Percentiles rank a stretch among this genome's conserved stretches.
Conservation (phyloP, 2,888 invertebrate species). For the Caenorhabditis zanzibari region DNA sequence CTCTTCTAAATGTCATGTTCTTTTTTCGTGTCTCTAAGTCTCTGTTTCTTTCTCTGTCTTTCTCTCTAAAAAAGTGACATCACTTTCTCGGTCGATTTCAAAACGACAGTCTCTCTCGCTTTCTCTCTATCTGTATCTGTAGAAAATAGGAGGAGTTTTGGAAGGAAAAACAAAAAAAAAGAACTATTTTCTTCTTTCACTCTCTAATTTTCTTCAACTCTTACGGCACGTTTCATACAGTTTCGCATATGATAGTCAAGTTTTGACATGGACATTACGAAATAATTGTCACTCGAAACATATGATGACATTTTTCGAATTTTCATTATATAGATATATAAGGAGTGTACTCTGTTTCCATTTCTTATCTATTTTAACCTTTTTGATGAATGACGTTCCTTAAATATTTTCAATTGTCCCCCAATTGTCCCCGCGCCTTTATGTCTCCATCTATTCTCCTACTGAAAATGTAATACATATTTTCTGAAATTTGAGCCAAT, state of each 20-base stretch:
- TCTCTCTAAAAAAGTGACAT: conserved; percentile 42
- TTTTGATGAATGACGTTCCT: conserved; percentile 21
- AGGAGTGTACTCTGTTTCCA: conserved; percentile 17
- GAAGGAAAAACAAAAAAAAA: conserved; percentile 15
- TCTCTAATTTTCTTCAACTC: conserved; percentile 33
- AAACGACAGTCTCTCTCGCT: conserved; percentile 32
- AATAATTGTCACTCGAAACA: conserved; percentile 26
- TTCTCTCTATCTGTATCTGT: conserved; percentile 1
- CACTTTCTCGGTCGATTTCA: conserved; percentile 56
- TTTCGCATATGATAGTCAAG: conserved; percentile 22
- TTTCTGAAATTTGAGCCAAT: conserved; percentile 26
- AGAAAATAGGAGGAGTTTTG: conserved; percentile 12
- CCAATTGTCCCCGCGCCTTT: neutral
- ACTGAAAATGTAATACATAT: no score
- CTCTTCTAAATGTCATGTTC: conserved; percentile 21
- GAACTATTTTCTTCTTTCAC: conserved; percentile 4
- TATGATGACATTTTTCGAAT: conserved; percentile 39
- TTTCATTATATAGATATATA: conserved; percentile 17
- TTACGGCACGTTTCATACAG: conserved; percentile 30
- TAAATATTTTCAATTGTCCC: conserved; percentile 12
- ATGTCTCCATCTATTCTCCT: neutral
- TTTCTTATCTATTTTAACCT: conserved; percentile 10
- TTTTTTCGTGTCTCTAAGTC: conserved; percentile 33
- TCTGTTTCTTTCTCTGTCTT: conserved; percentile 5
- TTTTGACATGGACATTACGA: conserved; percentile 29